Evolutionary conservation across 2,888 invertebrate species (phyloP).

Genomic region (Leptinotarsa juncta): DNA sequence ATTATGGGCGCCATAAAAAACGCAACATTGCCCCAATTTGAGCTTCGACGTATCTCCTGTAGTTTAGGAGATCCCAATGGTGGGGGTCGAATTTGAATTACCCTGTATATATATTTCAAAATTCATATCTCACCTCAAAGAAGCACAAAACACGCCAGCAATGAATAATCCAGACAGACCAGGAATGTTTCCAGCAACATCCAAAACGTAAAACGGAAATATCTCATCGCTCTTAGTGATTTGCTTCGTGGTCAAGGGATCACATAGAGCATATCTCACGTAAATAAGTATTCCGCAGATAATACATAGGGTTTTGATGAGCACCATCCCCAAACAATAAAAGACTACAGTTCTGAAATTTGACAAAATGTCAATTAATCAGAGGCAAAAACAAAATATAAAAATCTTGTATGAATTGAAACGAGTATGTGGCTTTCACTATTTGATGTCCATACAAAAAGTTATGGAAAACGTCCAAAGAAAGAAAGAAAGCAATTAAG

Average conservation of each 20-base stretch:
- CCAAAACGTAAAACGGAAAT: conserved; percentile 79
- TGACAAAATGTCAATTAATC: background rate
- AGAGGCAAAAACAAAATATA: background rate
- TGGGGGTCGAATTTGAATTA: too few species aligned
- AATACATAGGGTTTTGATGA: conserved; percentile 70
- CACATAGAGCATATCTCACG: conserved; percentile 75
- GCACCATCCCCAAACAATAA: conserved; percentile 48
- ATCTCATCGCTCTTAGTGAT: conserved; percentile 70
- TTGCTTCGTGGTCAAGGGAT: conserved; percentile 71
- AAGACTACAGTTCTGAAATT: conserved; percentile 58
- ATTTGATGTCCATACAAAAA: too few species aligned
- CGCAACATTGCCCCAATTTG: too few species aligned
- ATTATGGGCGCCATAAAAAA: too few species aligned
- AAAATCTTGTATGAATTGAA: too few species aligned
- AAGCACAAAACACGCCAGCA: conserved; percentile 80
- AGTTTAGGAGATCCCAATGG: too few species aligned
- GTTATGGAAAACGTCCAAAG: too few species aligned
- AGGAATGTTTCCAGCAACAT: conserved; percentile 73
- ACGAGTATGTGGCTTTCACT: too few species aligned
- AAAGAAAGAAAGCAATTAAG: too few species aligned
- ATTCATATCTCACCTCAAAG: conserved; percentile 68
- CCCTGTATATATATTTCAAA: too few species aligned
- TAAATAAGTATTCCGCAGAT: conserved; percentile 73
- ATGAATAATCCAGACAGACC: conserved; percentile 82
- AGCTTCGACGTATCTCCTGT: too few species aligned